Percentiles rank a stretch among this genome's conserved stretches.
These are phyloP conservation scores for Semnornis frantzii DNA, from an alignment of 2,113 vertebrate species.

Conservation along the genomic window DNA sequence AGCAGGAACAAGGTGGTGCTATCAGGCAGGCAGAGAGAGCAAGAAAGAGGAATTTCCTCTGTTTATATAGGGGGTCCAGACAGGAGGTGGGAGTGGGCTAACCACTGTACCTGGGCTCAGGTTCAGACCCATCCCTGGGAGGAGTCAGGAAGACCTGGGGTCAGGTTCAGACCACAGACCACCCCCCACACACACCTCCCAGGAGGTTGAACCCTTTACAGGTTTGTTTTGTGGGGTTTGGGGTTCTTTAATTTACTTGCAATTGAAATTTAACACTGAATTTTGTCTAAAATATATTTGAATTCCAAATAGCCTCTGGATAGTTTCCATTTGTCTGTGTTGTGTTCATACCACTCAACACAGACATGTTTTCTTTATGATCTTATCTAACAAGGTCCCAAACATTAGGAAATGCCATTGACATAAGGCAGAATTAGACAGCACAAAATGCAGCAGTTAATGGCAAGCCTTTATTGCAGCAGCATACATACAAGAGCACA, in stretches of 20 bases:
- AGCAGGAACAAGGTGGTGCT: too few species aligned
- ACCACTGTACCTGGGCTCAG: too few species aligned
- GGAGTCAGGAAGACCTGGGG: too few species aligned
- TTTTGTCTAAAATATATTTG: slow-evolving; percentile 12
- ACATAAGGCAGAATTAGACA: neutral
- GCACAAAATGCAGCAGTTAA: neutral
- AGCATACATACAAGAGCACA: neutral
- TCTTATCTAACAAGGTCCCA: neutral
- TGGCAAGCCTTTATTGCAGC: neutral
- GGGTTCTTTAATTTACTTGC: neutral
- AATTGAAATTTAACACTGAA: neutral
- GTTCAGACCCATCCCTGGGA: too few species aligned
- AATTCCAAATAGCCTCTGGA: neutral
- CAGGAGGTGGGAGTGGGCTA: too few species aligned
- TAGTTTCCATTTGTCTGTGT: slow-evolving; percentile 14
- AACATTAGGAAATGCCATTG: neutral
- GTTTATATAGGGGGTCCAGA: too few species aligned
- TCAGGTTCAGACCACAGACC: too few species aligned
- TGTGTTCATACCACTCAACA: slow-evolving; percentile 1
- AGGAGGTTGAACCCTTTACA: too few species aligned
- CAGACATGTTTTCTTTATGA: neutral
- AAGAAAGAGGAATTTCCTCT: too few species aligned
- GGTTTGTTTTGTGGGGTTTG: neutral
- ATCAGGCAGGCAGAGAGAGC: too few species aligned
- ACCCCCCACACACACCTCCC: too few species aligned